These are phyloP conservation scores for Epirrhoe alternata DNA, from an alignment of 2,888 invertebrate species.

Conservation along the genomic window DNA sequence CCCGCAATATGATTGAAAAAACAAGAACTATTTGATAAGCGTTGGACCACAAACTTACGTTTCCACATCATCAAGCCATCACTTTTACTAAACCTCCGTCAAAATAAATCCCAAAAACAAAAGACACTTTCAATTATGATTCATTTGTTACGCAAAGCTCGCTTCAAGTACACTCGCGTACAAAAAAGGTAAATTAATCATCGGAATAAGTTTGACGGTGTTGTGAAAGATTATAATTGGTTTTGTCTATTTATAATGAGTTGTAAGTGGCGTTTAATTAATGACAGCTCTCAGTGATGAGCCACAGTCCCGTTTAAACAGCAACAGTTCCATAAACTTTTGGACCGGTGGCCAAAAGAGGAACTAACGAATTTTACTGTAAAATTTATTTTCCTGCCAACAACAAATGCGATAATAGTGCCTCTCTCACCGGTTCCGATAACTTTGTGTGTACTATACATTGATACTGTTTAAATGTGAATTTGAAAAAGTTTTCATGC, in stretches of 20 bases:
- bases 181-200: constrained; percentile 70
- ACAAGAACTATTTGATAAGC: not conserved
- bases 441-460: no score
- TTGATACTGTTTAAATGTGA: not conserved
- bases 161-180: constrained; percentile 51
- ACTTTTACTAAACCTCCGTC: constrained; percentile 35
- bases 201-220: constrained; percentile 50
- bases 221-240: constrained; percentile 70
- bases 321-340: no score
- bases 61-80: constrained; percentile 24
- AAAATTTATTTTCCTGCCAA: no score
- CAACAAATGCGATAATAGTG: no score
- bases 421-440: no score
- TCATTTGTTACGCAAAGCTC: constrained; percentile 48
- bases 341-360: no score
- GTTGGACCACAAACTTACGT: constrained; percentile 7
- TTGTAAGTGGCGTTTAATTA: constrained; percentile 76
- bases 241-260: constrained; percentile 79
- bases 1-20: no score
- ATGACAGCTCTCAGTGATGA: constrained; percentile 64
- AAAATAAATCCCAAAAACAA: constrained; percentile 51
- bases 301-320: constrained; percentile 19
- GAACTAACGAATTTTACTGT: no score
- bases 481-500: no score
- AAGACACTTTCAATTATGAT: constrained; percentile 58